A percentile compares a stretch with the other conserved stretches of the same genome.
Conservation (phyloP, 2,797 vertebrate species). For the Pteronotus mesoamericanus region DNA sequence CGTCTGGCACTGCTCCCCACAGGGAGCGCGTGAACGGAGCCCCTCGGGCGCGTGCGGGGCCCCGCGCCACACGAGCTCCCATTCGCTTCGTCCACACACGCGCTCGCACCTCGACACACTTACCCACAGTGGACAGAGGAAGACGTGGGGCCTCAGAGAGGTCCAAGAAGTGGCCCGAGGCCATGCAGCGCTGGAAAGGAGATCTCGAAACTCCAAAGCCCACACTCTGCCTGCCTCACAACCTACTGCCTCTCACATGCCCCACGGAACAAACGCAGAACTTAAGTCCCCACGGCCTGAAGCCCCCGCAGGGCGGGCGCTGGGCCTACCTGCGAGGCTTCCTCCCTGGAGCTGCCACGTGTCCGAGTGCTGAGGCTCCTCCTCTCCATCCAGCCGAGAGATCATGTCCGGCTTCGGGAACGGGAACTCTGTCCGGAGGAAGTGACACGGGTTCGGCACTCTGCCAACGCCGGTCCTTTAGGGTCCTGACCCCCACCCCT, state of each 20-base stretch:
- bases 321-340: conserved; percentile 53
- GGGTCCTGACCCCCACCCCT: not conserved
- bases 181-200: not conserved
- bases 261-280: not conserved
- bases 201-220: not conserved
- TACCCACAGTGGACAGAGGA: not conserved
- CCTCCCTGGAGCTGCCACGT: conserved; percentile 58
- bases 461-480: not conserved
- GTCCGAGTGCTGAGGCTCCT: conserved; percentile 2
- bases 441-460: not conserved
- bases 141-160: not conserved
- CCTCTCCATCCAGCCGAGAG: conserved; percentile 54
- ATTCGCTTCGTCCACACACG: no score
- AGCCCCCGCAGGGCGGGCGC: fast-evolving
- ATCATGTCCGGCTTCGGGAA: conserved; percentile 70
- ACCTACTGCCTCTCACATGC: not conserved
- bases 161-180: not conserved
- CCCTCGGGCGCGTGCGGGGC: not conserved
- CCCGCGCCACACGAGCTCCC: not conserved
- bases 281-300: not conserved
- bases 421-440: conserved; percentile 56
- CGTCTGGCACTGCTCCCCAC: not conserved
- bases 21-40: not conserved
- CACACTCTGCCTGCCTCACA: not conserved
- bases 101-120: no score